Percentiles rank a stretch among this genome's conserved stretches.
phyloP scores from a whole-genome alignment of 37 sponge, comb jelly and placozoan species.

The Aplysina aerophoba region DNA sequence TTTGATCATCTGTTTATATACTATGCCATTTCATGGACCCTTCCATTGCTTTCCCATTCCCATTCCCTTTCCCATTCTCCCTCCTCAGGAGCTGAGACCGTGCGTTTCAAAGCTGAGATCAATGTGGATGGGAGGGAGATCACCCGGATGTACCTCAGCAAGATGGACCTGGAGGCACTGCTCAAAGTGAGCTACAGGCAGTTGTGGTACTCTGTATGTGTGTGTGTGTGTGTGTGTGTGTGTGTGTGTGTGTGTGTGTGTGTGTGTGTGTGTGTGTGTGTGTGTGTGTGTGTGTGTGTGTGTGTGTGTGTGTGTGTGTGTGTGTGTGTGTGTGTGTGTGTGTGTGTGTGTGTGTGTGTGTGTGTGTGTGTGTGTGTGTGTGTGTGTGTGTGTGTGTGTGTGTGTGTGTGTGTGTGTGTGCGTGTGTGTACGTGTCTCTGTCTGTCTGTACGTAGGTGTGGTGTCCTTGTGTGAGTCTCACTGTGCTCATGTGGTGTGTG shows the following conservation, averaged over 20 bases:
- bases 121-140: conserved; percentile 94
- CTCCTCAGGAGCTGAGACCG: conserved; percentile 78
- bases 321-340: background rate
- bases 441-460: background rate
- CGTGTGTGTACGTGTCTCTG: background rate
- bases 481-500: background rate
- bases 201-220: too few relatives aligned
- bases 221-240: too few relatives aligned
- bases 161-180: conserved; percentile 64
- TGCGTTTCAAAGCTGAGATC: conserved; percentile 94
- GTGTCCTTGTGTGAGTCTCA: background rate
- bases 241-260: too few relatives aligned
- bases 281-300: too few relatives aligned
- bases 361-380: conserved; percentile 30
- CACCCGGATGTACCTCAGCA: conserved; percentile 67
- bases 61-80: too few relatives aligned
- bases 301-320: too few relatives aligned
- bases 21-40: too few relatives aligned
- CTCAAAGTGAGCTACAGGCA: conserved; percentile 40
- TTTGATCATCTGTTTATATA: too few relatives aligned
- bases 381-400: conserved; percentile 30
- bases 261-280: too few relatives aligned
- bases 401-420: conserved; percentile 23
- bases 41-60: too few relatives aligned
- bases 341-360: background rate